Base-by-base conservation (phyloP, 2,888 invertebrate species). In the Tiphia femorata region DNA sequence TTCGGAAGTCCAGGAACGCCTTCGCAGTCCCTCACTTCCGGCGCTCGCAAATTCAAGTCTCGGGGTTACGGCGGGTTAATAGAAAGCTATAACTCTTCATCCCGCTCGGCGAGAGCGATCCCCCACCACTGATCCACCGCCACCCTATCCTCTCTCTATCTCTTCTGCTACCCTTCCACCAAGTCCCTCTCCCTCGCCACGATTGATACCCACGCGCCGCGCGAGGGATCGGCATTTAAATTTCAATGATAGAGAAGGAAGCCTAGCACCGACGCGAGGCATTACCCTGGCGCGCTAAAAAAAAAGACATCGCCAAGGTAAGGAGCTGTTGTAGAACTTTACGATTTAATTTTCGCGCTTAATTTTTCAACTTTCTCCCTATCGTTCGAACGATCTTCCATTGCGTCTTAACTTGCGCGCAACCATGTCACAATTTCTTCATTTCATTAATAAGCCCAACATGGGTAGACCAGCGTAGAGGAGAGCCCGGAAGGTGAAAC, bases 71-170 rank as follows among this genome's bases (percentile, higher is more conserved):
- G 35, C 46, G 42, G 58, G 58, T 62, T 64, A 62, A 64, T 58
- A 62, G 58, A 62, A 62, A 64, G 47, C 55, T 37, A 51, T 62
- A 55, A 62, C 49, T 64, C 58, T 62, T 62, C 55, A 55, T 55
- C 47, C 14, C 42, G 29, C n/a, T n/a, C n/a, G 12, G 7, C 29
- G n/a, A 17, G 44, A 30, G 47, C 46, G 35, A 27, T 41, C 33
- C 23, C 30, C 23, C n/a, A n/a, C n/a, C n/a, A n/a, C n/a, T n/a
- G n/a, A n/a, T n/a, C n/a, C n/a, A n/a, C n/a, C n/a, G n/a, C n/a
- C n/a, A n/a, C n/a, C n/a, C n/a, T n/a, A n/a, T n/a, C n/a, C n/a
- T n/a, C n/a, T n/a, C n/a, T n/a, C n/a, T n/a, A n/a, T n/a, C n/a
- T n/a, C n/a, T n/a, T n/a, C n/a, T n/a, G 35, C 14, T 27, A 38